Percentiles rank a stretch among this genome's conserved stretches.
Evolutionary conservation across 2,888 invertebrate species (phyloP).

Genomic region (Nephrocerus scutellatus): DNA sequence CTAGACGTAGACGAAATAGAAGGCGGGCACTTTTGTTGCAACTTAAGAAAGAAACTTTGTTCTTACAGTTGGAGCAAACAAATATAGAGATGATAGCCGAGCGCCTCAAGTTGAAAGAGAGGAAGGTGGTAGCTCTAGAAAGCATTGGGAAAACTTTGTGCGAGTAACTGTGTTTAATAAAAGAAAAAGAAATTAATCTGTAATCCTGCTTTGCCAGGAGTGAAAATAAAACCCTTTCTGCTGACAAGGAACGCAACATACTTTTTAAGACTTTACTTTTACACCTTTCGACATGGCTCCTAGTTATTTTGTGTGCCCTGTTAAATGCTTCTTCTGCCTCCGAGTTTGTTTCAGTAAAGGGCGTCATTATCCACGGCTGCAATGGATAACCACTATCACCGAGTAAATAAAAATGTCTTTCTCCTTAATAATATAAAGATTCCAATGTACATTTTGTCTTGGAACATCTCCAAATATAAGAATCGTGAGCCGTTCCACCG

Average conservation of each 20-base stretch:
- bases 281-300: too few relatives aligned
- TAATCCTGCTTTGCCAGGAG: constrained; percentile 1
- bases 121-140: too few relatives aligned
- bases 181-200: too few relatives aligned
- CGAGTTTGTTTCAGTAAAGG: background rate
- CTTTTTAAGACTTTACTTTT: background rate
- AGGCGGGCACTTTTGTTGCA: constrained; percentile 1
- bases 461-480: constrained; percentile 5
- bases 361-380: constrained; percentile 2
- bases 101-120: too few relatives aligned
- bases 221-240: constrained; percentile 1
- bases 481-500: constrained; percentile 4
- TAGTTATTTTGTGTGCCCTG: constrained; percentile 2
- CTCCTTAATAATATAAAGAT: background rate
- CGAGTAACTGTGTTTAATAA: too few relatives aligned
- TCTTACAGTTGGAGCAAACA: constrained; percentile 1
- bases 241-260: constrained; percentile 2
- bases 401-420: background rate
- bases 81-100: too few relatives aligned
- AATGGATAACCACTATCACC: background rate
- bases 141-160: too few relatives aligned
- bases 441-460: constrained; percentile 3
- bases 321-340: constrained; percentile 1
- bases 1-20: background rate
- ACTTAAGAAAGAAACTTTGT: background rate